Conservation (phyloP, 1,140 invertebrate genomes). For the Asbolus verrucosus region DNA sequence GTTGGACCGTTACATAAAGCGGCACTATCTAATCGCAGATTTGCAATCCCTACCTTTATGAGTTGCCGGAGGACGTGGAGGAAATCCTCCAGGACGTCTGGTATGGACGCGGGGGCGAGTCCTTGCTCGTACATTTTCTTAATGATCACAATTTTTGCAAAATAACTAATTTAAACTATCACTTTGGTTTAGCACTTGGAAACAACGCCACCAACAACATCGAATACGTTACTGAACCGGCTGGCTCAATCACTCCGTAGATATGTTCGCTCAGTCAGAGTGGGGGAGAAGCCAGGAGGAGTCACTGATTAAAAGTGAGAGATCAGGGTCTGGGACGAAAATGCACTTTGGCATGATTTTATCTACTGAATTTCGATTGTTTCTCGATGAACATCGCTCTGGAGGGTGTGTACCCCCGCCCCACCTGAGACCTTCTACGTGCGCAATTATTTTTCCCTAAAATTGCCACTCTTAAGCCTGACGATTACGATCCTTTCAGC, state of each 20-base stretch:
- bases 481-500: no score
- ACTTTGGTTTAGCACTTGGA: background rate
- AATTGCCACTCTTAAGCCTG: no score
- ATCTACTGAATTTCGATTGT: background rate
- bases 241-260: background rate
- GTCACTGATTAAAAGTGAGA: background rate
- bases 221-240: conserved; percentile 5
- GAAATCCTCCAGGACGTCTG: conserved; percentile 75
- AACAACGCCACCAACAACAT: background rate
- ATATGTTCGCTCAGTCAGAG: background rate
- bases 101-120: conserved; percentile 56
- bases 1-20: background rate
- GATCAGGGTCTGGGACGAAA: conserved; percentile 32
- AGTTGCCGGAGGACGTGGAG: conserved; percentile 64
- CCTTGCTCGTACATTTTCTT: conserved; percentile 60
- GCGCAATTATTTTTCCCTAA: no score
- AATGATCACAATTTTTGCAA: conserved; percentile 17
- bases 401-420: background rate
- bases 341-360: conserved; percentile 16
- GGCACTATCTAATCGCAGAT: no score
- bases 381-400: background rate
- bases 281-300: conserved; percentile 7
- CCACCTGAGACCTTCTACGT: no score
- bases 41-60: conserved; percentile 46
- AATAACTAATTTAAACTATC: conserved; percentile 25